Conservation (phyloP, 2,797 vertebrate genomes). For the Aratinga solstitialis region DNA sequence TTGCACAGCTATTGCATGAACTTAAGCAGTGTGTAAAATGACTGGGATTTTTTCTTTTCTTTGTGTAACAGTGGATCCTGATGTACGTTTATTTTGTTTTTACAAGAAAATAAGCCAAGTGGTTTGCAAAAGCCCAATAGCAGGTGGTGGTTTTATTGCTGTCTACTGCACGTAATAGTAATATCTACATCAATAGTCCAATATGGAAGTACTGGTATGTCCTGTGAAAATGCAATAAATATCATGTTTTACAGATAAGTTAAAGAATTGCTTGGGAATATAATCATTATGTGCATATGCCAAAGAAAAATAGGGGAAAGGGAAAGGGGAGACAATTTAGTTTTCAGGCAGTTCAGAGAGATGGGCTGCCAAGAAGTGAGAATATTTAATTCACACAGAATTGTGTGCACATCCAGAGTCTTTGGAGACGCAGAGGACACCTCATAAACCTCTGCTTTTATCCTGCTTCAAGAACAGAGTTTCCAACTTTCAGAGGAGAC, state of each 20-base stretch:
- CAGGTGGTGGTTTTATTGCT: constrained; percentile 49
- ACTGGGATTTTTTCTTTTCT: not conserved
- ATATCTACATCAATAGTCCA: constrained; percentile 20
- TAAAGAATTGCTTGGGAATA: constrained; percentile 13
- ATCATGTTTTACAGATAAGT: constrained; percentile 22
- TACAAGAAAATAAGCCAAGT: constrained; percentile 29
- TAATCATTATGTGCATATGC: not conserved
- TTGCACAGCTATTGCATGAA: not conserved
- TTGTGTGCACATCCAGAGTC: not conserved
- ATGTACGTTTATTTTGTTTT: constrained; percentile 27
- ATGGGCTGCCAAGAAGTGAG: not conserved
- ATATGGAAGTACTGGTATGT: constrained; percentile 5
- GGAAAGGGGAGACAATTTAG: not conserved
- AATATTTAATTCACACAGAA: not conserved
- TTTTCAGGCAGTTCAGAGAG: constrained; percentile 6
- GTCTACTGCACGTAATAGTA: constrained; percentile 26
- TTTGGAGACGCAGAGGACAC: constrained; percentile 17
- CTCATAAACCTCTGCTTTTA: not conserved
- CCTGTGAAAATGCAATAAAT: constrained; percentile 34
- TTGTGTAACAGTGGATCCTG: not conserved
- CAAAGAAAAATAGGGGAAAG: not conserved
- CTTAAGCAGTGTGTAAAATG: not conserved
- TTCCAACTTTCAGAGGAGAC: not conserved
- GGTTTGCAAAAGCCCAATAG: constrained; percentile 3
- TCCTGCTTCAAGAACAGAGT: not conserved